Conservation (phyloP, 2,113 vertebrate genomes). For the Nansenia antarctica region DNA sequence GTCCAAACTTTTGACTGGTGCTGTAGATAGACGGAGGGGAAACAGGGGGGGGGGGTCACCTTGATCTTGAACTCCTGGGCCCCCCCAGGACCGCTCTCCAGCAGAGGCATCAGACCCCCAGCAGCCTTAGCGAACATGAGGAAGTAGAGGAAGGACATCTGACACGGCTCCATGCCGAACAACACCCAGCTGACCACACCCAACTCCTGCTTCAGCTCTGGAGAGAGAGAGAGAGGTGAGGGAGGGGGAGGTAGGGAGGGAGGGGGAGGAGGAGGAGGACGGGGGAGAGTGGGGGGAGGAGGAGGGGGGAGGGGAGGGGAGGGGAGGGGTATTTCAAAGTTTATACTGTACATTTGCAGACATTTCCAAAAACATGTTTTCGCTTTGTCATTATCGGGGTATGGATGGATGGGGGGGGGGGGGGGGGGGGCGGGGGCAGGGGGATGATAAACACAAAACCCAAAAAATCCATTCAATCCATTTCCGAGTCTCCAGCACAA, state of each 20-base stretch:
- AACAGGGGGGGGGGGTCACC: too few relatives aligned
- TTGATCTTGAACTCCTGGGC: constrained; percentile 73
- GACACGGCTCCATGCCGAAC: constrained; percentile 3
- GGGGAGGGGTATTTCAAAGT: too few relatives aligned
- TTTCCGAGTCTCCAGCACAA: too few relatives aligned
- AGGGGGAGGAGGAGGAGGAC: neutral
- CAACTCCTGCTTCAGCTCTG: constrained; percentile 38
- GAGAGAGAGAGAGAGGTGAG: neutral
- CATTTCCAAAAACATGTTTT: too few relatives aligned
- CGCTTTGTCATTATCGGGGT: too few relatives aligned
- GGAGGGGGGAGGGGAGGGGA: neutral
- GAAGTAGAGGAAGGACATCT: neutral
- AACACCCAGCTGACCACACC: neutral
- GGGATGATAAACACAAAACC: too few relatives aligned
- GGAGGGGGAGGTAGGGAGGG: neutral
- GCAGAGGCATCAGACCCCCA: neutral
- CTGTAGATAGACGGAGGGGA: neutral
- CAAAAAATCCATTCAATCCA: too few relatives aligned
- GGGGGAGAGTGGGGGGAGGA: neutral
- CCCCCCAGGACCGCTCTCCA: constrained; percentile 64
- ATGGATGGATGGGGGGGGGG: too few relatives aligned
- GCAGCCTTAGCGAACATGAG: neutral
- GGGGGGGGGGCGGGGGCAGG: too few relatives aligned
- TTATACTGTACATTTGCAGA: too few relatives aligned
- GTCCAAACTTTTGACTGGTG: too few relatives aligned